Conservation (phyloP, 2,888 invertebrate genomes). For the Conistra vaccinii region DNA sequence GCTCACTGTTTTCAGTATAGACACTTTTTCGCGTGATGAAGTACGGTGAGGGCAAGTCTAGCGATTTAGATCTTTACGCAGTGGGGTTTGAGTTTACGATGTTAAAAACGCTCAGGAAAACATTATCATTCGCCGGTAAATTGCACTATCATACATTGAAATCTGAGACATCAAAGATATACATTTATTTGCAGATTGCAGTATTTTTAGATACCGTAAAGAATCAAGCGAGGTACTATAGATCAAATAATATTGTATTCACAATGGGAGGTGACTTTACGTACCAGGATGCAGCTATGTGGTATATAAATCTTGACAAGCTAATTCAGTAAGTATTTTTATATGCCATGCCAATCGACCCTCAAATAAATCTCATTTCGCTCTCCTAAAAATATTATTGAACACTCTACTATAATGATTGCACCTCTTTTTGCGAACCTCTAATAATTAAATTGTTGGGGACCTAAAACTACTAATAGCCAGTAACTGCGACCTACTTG, state of each 20-base stretch:
- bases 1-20: no score
- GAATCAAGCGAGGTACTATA: slow-evolving; percentile 90
- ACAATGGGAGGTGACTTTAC: slow-evolving; percentile 98
- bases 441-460: neutral
- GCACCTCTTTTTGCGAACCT: neutral
- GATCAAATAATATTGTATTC: slow-evolving; percentile 94
- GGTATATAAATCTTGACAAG: slow-evolving; percentile 96
- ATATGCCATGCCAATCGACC: neutral
- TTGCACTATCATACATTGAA: neutral
- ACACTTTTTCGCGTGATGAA: no score
- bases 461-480: neutral
- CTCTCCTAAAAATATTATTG: neutral
- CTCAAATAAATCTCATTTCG: neutral
- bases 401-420: neutral
- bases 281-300: slow-evolving; percentile 95
- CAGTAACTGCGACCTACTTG: neutral
- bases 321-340: slow-evolving; percentile 92
- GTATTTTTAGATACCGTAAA: slow-evolving; percentile 90
- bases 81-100: no score
- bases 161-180: neutral
- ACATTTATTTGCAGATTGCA: slow-evolving; percentile 62
- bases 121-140: neutral
- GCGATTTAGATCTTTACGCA: no score
- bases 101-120: neutral
- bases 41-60: no score